These are phyloP conservation scores for Eledona agricola DNA, from an alignment of 2,888 invertebrate species.

Conservation along the genomic window DNA sequence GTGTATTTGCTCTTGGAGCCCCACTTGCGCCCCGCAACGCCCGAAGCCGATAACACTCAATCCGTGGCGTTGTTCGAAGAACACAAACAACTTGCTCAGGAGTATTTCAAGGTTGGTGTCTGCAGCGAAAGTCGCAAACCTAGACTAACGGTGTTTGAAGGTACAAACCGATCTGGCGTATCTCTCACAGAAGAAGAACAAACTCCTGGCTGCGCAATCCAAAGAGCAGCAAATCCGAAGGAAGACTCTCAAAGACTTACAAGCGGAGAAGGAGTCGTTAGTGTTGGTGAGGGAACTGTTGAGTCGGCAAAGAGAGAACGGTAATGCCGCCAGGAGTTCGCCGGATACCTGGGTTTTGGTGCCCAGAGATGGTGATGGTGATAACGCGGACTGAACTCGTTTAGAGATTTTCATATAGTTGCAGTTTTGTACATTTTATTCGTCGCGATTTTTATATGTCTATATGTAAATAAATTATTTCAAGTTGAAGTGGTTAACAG, in stretches of 20 bases:
- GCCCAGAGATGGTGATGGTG: conserved; percentile 40
- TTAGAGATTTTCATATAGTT: too few species aligned
- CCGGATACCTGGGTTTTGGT: conserved; percentile 54
- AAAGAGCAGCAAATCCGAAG: conserved; percentile 61
- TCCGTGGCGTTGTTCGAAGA: conserved; percentile 89
- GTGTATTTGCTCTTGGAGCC: conserved; percentile 83
- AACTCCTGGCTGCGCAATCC: conserved; percentile 74
- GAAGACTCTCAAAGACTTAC: conserved; percentile 55
- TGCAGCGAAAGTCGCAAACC: neutral
- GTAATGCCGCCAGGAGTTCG: conserved; percentile 36
- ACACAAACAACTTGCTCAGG: conserved; percentile 86
- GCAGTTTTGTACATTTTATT: conserved; percentile 1
- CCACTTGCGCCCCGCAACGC: conserved; percentile 83
- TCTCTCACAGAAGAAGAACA: conserved; percentile 79
- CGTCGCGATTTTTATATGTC: conserved; percentile 14
- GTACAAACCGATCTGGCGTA: conserved; percentile 85
- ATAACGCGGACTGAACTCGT: conserved; percentile 19
- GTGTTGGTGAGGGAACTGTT: conserved; percentile 73
- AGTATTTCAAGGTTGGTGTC: conserved; percentile 79
- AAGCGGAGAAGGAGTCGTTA: conserved; percentile 69
- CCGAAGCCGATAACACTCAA: conserved; percentile 78
- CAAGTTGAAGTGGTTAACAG: conserved; percentile 8
- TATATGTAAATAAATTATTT: conserved; percentile 15
- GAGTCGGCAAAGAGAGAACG: conserved; percentile 69
- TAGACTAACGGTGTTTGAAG: conserved; percentile 56